Base-by-base conservation (phyloP, 2,113 vertebrate species). In the Platysternon megacephalum region DNA sequence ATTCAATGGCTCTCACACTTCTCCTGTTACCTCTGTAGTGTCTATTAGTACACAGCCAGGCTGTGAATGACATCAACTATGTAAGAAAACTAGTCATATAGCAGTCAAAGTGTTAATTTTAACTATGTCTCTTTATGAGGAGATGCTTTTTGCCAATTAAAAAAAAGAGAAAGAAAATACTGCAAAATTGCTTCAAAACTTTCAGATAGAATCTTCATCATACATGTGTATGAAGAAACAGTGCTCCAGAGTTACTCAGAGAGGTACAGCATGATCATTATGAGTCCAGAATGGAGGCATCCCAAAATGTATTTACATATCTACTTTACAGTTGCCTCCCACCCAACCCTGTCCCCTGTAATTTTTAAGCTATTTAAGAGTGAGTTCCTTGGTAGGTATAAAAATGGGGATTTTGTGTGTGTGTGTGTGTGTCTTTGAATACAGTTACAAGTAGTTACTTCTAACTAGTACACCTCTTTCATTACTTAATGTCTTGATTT, bases 1-100 rank as follows among this genome's bases (percentile, higher is more conserved):
- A 68, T 87, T 96, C 76, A 48, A n/a, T 58, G 48, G 13, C 49
- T 95, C 79, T 97, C 96, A 97, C 93, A 90, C 61, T 79, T 96
- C 61, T 87, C 4, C 52, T 89, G 80, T 90, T 84, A 93, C 48
- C 51, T 52, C 48, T 91, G 28, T 78, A 90, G 79, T 81, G 88
- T 88, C 79, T 96, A 29, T 82, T 78, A 89, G 65, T 83, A 83
- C 51, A 78, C 1, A 95, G 16, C 17, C 29, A 3, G 11, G 26
- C 6, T 86, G 65, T 93, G 85, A 95, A 93, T 93, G 2, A 95
- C 5, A 72, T 72, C 65, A 39, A 58, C 58, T 44, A 51, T 29
- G 42, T 2, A 80, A 56, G 28, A 91, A 55, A 95, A 80, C 4
- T 65, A 42, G 5, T 68, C 56, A n/a, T 55, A 48, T 29, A 28